These are phyloP conservation scores for Mobula hypostoma DNA, from an alignment of 2,113 vertebrate genomes.

Conservation along the genomic window DNA sequence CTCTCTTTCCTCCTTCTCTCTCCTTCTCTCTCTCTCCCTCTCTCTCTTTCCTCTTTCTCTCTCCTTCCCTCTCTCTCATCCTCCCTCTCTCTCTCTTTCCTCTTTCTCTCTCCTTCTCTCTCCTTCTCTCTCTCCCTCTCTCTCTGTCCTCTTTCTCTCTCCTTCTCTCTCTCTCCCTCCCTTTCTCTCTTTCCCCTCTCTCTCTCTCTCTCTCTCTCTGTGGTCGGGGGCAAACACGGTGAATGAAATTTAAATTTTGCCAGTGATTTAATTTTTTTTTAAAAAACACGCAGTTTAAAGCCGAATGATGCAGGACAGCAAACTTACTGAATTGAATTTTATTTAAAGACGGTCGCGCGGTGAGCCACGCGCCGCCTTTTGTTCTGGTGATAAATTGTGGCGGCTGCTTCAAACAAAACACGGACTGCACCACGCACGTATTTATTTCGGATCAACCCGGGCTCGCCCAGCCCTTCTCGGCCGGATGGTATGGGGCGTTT, in stretches of 20 bases:
- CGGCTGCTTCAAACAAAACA: not conserved
- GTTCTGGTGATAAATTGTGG: not conserved
- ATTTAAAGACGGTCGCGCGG: not conserved
- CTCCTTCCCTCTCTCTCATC: too few species aligned
- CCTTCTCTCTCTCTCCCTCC: too few species aligned
- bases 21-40: too few species aligned
- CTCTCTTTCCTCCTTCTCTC: too few species aligned
- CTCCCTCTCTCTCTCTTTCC: too few species aligned
- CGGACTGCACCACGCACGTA: not conserved
- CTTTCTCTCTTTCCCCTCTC: too few species aligned
- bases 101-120: too few species aligned
- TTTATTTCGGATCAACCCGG: not conserved
- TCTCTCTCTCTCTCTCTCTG: too few species aligned
- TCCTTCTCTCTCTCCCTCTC: not conserved
- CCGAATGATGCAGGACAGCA: not conserved
- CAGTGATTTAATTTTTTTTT: too few species aligned
- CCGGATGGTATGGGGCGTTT: not conserved
- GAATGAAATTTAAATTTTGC: not conserved
- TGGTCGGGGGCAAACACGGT: not conserved
- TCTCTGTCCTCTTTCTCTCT: too few species aligned
- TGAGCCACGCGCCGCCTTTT: not conserved
- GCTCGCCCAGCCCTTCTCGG: too few species aligned
- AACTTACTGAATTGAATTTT: constrained; percentile 7
- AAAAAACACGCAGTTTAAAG: not conserved
- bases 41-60: too few species aligned